Evolutionary conservation across 2,888 invertebrate species (phyloP).

Genomic region (Carabus problematicus): DNA sequence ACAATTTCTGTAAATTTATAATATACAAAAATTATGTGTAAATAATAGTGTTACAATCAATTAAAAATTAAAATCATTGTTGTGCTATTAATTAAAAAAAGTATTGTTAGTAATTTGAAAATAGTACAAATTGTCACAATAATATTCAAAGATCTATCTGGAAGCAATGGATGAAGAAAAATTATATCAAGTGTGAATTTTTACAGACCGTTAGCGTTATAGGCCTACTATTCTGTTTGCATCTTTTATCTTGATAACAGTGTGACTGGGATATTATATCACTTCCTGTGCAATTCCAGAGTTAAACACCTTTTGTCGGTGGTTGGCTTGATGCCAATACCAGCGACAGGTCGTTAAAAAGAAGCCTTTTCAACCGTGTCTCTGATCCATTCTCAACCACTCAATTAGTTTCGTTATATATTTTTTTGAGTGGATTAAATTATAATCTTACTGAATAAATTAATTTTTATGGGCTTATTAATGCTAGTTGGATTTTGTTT

Average conservation of each 20-base stretch:
- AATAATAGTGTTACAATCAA: not conserved
- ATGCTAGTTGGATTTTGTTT: no score
- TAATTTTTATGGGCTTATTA: no score
- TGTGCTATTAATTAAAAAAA: no score
- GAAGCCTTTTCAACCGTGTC: slow-evolving; percentile 4
- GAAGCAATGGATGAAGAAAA: not conserved
- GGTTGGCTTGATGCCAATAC: slow-evolving; percentile 21
- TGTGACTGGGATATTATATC: slow-evolving; percentile 26
- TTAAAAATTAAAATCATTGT: not conserved
- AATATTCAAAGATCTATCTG: not conserved
- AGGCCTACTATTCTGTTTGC: slow-evolving; percentile 18
- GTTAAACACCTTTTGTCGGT: slow-evolving; percentile 20
- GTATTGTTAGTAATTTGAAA: not conserved
- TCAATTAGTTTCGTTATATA: not conserved
- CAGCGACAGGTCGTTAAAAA: slow-evolving; percentile 18
- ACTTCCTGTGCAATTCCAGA: slow-evolving; percentile 1
- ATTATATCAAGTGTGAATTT: not conserved
- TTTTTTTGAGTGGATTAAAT: no score
- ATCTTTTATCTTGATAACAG: slow-evolving; percentile 32
- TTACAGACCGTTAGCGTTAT: not conserved
- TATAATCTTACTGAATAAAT: no score
- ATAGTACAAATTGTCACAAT: not conserved
- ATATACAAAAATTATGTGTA: no score
- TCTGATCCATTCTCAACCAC: not conserved
- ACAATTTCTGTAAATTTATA: no score